Evolutionary conservation across 2,797 vertebrate genomes (phyloP).

Genomic region (Sebastes nivosus): DNA sequence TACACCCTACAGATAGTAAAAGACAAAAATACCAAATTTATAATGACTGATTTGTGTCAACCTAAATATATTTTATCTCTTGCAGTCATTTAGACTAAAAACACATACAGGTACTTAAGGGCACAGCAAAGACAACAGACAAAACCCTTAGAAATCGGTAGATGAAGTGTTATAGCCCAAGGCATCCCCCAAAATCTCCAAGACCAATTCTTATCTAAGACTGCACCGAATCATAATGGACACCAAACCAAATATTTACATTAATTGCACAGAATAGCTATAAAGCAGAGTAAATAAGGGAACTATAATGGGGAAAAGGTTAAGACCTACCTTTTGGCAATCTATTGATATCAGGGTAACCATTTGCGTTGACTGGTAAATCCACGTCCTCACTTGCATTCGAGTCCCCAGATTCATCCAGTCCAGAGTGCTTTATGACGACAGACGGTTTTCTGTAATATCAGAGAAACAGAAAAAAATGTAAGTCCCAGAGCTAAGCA

Average conservation of each 20-base stretch:
- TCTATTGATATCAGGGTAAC: constrained; percentile 88
- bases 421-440: constrained; percentile 93
- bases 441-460: constrained; percentile 90
- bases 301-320: neutral
- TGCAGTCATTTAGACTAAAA: neutral
- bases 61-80: neutral
- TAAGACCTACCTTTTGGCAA: constrained; percentile 91
- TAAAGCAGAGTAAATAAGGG: neutral
- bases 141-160: neutral
- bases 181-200: neutral
- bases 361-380: constrained; percentile 85
- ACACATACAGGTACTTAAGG: neutral
- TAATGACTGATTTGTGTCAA: neutral
- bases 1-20: neutral
- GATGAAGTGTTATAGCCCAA: neutral
- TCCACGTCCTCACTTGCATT: constrained; percentile 86
- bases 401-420: constrained; percentile 90
- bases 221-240: neutral
- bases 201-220: neutral
- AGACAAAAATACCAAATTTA: neutral
- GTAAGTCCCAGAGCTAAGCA: neutral
- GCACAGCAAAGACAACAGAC: constrained; percentile 1
- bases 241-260: neutral
- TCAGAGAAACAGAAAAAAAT: neutral
- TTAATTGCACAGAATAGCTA: neutral